Conservation (phyloP, 2,888 invertebrate species). For the Dynastes tityus region DNA sequence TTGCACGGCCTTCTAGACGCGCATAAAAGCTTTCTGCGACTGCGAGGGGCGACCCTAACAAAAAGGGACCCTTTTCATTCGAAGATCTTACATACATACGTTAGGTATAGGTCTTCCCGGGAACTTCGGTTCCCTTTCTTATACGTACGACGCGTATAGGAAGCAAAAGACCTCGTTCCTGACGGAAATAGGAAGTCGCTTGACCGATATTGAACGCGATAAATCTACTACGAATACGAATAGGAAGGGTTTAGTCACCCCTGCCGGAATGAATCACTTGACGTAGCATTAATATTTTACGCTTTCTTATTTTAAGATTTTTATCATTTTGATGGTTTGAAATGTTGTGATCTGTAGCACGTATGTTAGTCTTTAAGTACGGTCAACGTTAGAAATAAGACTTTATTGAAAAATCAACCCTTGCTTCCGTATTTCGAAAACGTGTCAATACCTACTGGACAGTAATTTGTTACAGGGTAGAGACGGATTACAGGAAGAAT, state of each 20-base stretch:
- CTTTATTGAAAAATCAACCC: too few species aligned
- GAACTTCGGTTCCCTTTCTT: too few species aligned
- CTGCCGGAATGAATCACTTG: not conserved
- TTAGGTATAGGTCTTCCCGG: not conserved
- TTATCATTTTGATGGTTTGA: too few species aligned
- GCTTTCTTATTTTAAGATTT: too few species aligned
- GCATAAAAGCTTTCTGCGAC: slow-evolving; percentile 1
- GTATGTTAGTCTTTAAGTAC: too few species aligned
- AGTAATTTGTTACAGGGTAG: too few species aligned
- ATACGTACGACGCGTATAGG: not conserved
- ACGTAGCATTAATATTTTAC: too few species aligned
- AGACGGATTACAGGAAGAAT: too few species aligned
- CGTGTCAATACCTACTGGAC: too few species aligned
- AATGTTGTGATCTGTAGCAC: too few species aligned
- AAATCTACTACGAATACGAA: not conserved
- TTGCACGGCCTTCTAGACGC: not conserved
- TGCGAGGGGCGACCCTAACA: not conserved
- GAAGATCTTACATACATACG: not conserved
- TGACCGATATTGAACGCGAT: slow-evolving; percentile 15
- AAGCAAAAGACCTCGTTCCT: not conserved
- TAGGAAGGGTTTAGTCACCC: not conserved
- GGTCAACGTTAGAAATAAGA: too few species aligned
- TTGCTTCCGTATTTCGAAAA: too few species aligned
- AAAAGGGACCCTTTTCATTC: not conserved
- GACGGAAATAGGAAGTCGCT: slow-evolving; percentile 11